Evolutionary conservation across 2,797 vertebrate genomes (phyloP), one percentile per base, ranked within the genome.

Genomic region (Myoxocephalus aenaeus): DNA sequence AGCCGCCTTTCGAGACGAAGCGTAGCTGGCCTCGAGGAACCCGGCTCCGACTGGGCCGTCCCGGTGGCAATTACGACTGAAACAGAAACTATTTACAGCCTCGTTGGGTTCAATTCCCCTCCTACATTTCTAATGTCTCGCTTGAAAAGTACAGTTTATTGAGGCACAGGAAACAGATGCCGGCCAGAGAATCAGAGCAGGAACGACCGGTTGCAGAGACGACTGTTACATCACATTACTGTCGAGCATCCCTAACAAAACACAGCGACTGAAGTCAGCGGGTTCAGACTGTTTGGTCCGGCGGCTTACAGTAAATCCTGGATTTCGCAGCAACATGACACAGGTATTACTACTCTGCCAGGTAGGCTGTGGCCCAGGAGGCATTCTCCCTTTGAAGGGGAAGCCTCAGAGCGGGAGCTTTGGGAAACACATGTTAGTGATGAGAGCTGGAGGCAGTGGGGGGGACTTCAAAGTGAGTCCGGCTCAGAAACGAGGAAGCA

Each of bases 291-390:
- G 63, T 76, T 81, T 76, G 80, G 56, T 50, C 46, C 9, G 69
- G 70, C 48, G 63, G 73, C 58, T 84, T 84, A 76, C 44, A 65
- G 63, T 72, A 79, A 85, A 89, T 75, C 83, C 77, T 83, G 81
- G 83, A 82, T 87, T 85, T 83, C 17, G 7, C 11, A 53, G 32
- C 38, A 72, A 80, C 64, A 81, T 67, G 56, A 83, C 79, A 81
- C 65, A 83, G 72, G 83, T 86, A 83, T 76, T 83, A 77, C 58
- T 5, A 20, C 54, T 72, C 36, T 70, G 63, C 27, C 77, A 88
- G 81, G 81, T 84, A 62, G 59, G 61, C 79, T 62, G 64, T 7
- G 3, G 72, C 64, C 46, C 63, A 51, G 18, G 27, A 73, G 48
- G 54, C 38, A 11, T 15, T 62, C 66, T 53, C 51, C 22, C 80